Evolutionary conservation across 2,113 vertebrate genomes (phyloP).

Genomic region (Microcebus ravelobensis): DNA sequence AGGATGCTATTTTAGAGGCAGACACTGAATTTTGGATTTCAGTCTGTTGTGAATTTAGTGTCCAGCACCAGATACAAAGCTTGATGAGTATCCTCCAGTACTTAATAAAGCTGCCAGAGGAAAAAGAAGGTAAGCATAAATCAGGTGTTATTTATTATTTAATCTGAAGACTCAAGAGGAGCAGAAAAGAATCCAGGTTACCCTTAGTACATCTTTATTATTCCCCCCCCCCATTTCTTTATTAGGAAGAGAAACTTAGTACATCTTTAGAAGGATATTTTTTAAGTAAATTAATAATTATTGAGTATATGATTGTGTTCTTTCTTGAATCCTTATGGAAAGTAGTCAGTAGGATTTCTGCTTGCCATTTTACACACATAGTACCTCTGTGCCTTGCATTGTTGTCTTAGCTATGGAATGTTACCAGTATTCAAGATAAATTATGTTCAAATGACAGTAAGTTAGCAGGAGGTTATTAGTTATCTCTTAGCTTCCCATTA

Average conservation of each 20-base stretch:
- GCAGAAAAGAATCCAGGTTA: not conserved
- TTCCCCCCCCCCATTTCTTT: too few species aligned
- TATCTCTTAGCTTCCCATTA: not conserved
- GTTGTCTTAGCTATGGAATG: not conserved
- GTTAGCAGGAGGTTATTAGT: not conserved
- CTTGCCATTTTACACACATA: not conserved
- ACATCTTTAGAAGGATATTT: not conserved
- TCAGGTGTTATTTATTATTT: not conserved
- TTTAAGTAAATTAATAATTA: not conserved
- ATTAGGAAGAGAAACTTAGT: not conserved
- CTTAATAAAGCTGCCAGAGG: constrained; percentile 91
- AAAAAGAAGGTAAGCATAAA: constrained; percentile 89
- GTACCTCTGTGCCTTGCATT: not conserved
- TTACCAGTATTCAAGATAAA: not conserved
- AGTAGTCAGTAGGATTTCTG: not conserved
- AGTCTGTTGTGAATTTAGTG: constrained; percentile 91
- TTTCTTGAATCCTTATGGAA: not conserved
- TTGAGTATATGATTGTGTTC: not conserved
- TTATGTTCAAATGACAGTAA: not conserved
- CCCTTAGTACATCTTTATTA: not conserved
- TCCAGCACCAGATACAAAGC: constrained; percentile 88
- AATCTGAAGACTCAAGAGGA: not conserved
- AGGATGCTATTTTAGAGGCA: constrained; percentile 92
- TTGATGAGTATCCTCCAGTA: constrained; percentile 91
- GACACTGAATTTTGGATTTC: constrained; percentile 96